Percentiles rank a stretch among this genome's conserved stretches.
These are phyloP conservation scores for Barbus barbus DNA, from an alignment of 2,113 vertebrate species.

Conservation along the genomic window DNA sequence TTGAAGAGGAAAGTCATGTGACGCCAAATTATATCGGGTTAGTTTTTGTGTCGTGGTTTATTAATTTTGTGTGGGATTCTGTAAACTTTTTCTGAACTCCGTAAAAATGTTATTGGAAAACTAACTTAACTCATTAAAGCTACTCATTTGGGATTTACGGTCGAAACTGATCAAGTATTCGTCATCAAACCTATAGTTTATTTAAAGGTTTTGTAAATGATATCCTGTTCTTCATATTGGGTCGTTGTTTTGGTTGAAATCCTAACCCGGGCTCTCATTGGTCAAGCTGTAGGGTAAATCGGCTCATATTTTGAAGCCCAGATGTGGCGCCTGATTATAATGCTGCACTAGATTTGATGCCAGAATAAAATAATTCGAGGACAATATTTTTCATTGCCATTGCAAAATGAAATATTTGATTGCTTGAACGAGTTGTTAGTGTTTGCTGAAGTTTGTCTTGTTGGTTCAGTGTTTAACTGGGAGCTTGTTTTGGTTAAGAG, in stretches of 20 bases:
- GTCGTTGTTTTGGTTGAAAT: conserved; percentile 11
- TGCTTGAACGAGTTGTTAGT: neutral
- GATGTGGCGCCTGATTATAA: conserved; percentile 72
- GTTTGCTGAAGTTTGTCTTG: neutral
- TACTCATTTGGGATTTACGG: neutral
- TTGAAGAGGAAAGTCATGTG: neutral
- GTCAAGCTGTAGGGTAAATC: neutral
- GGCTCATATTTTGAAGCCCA: conserved; percentile 39
- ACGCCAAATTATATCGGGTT: too few species aligned
- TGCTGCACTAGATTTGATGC: conserved; percentile 27
- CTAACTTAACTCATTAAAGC: neutral
- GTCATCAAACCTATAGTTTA: neutral
- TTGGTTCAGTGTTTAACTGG: neutral
- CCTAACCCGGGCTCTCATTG: neutral
- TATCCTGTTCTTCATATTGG: neutral
- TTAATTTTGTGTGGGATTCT: neutral
- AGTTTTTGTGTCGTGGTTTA: neutral
- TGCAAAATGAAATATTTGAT: neutral
- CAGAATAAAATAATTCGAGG: too few species aligned
- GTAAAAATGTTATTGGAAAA: neutral
- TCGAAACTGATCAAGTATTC: neutral
- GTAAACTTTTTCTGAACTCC: neutral
- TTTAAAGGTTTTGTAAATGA: neutral
- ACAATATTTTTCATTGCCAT: too few species aligned
- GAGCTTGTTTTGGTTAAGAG: neutral